A percentile compares a stretch with the other conserved stretches of the same genome.
Evolutionary conservation across 2,797 vertebrate species (phyloP).

Genomic region (Tokudaia tokunoshimensis): DNA sequence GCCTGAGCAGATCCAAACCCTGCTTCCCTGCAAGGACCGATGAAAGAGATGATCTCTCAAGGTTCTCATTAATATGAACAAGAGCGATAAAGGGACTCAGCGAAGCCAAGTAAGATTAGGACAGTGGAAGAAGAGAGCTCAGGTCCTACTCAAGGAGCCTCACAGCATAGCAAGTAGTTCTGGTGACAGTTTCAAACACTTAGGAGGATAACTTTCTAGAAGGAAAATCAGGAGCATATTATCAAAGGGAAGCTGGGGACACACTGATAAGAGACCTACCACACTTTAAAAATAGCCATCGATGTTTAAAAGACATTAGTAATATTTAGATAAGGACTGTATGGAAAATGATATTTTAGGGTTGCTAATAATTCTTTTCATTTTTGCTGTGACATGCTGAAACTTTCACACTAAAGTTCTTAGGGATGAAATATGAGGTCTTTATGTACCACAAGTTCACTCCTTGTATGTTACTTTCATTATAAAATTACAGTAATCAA

Average conservation of each 20-base stretch:
- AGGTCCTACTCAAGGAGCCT: not conserved
- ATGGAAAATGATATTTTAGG: not conserved
- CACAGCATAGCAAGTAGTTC: not conserved
- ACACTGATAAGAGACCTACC: not conserved
- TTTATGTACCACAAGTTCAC: not conserved
- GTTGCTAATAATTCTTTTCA: not conserved
- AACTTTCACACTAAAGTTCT: not conserved
- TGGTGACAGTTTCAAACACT: not conserved
- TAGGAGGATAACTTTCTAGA: not conserved
- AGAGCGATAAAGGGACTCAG: not conserved
- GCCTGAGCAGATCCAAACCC: not conserved
- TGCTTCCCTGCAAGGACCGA: not conserved
- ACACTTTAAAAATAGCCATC: not conserved
- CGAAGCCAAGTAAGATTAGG: not conserved
- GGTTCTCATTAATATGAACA: not conserved
- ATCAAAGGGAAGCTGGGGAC: not conserved
- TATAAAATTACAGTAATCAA: not conserved
- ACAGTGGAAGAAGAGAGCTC: not conserved
- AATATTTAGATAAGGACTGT: not conserved
- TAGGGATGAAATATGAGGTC: not conserved
- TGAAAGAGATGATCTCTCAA: not conserved
- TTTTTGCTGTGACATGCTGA: constrained; percentile 26
- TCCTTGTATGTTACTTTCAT: not conserved
- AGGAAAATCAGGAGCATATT: not conserved
- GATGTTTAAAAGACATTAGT: not conserved